Percentiles rank a stretch among this genome's conserved stretches.
Conservation (phyloP, 2,888 invertebrate species). For the Empis stercorea region DNA sequence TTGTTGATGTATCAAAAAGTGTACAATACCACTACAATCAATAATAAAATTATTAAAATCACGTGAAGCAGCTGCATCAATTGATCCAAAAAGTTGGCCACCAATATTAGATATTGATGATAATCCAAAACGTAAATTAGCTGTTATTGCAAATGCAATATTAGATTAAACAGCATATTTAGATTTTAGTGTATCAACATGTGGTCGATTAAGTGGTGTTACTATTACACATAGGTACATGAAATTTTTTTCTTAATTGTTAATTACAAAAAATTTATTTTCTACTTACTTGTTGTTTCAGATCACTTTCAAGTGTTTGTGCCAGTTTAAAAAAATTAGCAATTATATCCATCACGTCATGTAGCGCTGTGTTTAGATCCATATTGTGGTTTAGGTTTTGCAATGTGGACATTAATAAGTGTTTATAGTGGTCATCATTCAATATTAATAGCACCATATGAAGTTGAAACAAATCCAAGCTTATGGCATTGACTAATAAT, state of each 20-base stretch:
- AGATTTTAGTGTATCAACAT: slow-evolving; percentile 96
- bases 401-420: slow-evolving; percentile 87
- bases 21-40: slow-evolving; percentile 83
- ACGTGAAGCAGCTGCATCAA: slow-evolving; percentile 90
- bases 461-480: slow-evolving; percentile 96
- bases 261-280: too few species aligned
- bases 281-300: too few species aligned
- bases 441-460: slow-evolving; percentile 94
- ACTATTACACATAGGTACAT: slow-evolving; percentile 90
- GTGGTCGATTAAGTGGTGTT: slow-evolving; percentile 96
- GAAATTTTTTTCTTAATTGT: not conserved
- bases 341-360: slow-evolving; percentile 95
- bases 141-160: slow-evolving; percentile 61
- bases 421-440: slow-evolving; percentile 99
- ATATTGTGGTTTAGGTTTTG: slow-evolving; percentile 95
- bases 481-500: too few species aligned
- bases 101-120: slow-evolving; percentile 94
- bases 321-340: slow-evolving; percentile 93
- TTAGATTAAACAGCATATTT: slow-evolving; percentile 90
- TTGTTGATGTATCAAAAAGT: slow-evolving; percentile 96
- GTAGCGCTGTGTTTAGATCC: slow-evolving; percentile 97
- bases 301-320: slow-evolving; percentile 38
- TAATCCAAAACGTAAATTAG: slow-evolving; percentile 89
- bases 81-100: slow-evolving; percentile 97
- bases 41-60: slow-evolving; percentile 92